These are phyloP conservation scores for Pseudochromis fuscus DNA, from an alignment of 2,797 vertebrate genomes.

Conservation along the genomic window DNA sequence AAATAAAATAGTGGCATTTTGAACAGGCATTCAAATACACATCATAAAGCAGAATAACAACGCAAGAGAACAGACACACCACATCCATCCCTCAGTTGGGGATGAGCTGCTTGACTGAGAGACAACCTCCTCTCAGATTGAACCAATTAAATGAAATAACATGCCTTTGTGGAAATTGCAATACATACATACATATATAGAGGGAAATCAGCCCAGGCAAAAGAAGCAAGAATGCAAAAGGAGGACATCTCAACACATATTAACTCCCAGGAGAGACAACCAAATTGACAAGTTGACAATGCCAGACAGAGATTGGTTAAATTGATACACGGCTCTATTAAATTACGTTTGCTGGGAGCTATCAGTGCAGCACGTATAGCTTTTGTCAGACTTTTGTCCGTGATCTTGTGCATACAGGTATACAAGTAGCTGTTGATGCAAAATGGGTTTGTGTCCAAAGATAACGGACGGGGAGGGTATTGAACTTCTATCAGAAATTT, in stretches of 20 bases:
- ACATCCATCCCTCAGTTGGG: neutral
- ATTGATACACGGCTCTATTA: conserved; percentile 7
- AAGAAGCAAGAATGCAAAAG: neutral
- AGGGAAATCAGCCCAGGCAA: neutral
- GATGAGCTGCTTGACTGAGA: conserved; percentile 7
- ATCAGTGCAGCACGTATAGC: neutral
- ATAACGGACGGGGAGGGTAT: no score
- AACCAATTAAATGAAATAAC: neutral
- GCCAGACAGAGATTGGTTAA: conserved; percentile 5
- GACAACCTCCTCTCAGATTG: conserved; percentile 18
- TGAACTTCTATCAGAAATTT: no score
- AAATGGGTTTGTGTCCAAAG: no score
- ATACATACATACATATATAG: no score
- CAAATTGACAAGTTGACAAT: conserved; percentile 20
- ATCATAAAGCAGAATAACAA: conserved; percentile 18
- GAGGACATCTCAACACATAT: neutral
- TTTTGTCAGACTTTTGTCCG: neutral
- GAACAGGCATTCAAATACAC: neutral
- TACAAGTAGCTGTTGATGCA: no score
- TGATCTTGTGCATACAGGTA: no score
- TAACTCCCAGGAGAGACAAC: conserved; percentile 3
- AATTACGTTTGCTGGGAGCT: conserved; percentile 2
- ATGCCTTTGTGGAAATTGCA: neutral
- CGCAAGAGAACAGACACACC: neutral
- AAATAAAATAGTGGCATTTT: no score